Percentiles rank a stretch among this genome's conserved stretches.
Evolutionary conservation across 2,888 invertebrate species (phyloP).

Genomic region (Hesperia comma): DNA sequence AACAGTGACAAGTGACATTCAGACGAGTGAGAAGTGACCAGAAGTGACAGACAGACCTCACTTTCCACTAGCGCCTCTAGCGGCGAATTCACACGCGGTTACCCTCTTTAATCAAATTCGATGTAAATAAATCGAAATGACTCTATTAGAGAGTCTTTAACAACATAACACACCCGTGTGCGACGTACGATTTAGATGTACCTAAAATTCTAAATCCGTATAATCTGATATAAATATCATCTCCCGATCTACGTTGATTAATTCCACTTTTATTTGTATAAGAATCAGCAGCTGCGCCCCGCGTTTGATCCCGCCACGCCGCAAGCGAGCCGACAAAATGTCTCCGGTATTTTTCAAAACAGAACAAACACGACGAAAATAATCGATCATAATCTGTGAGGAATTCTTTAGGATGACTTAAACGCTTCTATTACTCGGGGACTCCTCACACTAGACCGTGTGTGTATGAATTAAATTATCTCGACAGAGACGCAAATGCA

Average conservation of each 20-base stretch:
- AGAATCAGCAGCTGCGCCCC: conserved; percentile 73
- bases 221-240: conserved; percentile 51
- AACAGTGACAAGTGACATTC: too few species aligned
- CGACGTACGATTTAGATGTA: conserved; percentile 29
- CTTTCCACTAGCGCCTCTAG: too few species aligned
- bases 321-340: conserved; percentile 69
- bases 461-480: background rate
- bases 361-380: conserved; percentile 74
- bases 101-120: too few species aligned
- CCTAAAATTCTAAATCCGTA: conserved; percentile 41
- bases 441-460: background rate
- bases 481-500: too few species aligned
- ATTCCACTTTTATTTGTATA: conserved; percentile 81
- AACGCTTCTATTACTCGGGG: conserved; percentile 23
- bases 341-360: conserved; percentile 71
- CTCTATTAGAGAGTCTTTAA: background rate
- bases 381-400: conserved; percentile 77
- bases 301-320: conserved; percentile 80
- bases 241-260: conserved; percentile 74
- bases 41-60: too few species aligned
- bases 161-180: conserved; percentile 26
- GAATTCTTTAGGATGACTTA: conserved; percentile 54
- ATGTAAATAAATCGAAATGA: background rate
- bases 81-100: too few species aligned
- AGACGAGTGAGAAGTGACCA: too few species aligned